A percentile compares a stretch with the other conserved stretches of the same genome.
Conservation (phyloP, 2,797 vertebrate species). For the Hydrolagus colliei region DNA sequence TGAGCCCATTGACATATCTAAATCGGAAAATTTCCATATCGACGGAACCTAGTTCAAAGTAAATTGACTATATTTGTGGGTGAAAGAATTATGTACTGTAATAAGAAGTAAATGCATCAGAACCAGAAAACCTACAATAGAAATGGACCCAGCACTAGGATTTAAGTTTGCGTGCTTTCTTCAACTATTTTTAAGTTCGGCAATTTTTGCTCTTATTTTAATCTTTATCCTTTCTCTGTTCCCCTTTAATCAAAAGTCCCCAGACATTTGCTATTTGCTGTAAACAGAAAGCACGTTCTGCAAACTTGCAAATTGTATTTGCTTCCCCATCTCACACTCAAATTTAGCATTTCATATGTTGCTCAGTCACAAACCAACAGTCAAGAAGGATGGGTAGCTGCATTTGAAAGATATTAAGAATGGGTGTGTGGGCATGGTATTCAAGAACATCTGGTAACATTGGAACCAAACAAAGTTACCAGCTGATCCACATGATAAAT, state of each 20-base stretch:
- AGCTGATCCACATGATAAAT: too few species aligned
- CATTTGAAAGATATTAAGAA: background rate
- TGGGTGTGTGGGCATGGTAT: background rate
- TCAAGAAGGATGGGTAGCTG: background rate
- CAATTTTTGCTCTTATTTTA: background rate
- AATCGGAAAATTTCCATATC: too few species aligned
- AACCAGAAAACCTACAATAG: background rate
- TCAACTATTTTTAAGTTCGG: background rate
- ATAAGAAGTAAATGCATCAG: too few species aligned
- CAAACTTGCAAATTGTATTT: background rate
- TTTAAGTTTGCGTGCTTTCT: background rate
- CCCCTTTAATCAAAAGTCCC: background rate
- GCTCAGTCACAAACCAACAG: background rate
- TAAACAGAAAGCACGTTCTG: background rate
- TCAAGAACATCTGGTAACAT: too few species aligned
- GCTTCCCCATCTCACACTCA: constrained; percentile 2
- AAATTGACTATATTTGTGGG: too few species aligned
- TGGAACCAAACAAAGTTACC: too few species aligned
- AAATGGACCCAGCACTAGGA: background rate
- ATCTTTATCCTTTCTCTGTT: background rate
- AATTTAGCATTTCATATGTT: background rate
- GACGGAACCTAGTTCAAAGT: too few species aligned
- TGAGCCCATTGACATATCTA: too few species aligned
- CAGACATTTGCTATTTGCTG: background rate
- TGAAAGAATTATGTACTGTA: too few species aligned